A percentile compares a stretch with the other conserved stretches of the same genome.
Conservation (phyloP, 1,140 invertebrate species). For the Helicoverpa zea region DNA sequence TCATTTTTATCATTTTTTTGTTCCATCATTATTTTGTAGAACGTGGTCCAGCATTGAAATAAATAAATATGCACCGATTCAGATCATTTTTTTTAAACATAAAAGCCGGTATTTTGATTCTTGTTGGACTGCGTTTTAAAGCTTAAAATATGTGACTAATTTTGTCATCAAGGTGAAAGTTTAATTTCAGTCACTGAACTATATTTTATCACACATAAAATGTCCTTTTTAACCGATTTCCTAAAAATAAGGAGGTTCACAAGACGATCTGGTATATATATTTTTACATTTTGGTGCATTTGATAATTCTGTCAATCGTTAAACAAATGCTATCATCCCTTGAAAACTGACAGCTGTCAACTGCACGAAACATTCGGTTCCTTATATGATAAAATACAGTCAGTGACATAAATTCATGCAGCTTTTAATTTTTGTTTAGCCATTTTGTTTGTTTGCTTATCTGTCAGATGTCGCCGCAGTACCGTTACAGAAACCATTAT, state of each 20-base stretch:
- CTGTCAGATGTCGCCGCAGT: conserved; percentile 81
- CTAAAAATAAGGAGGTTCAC: no score
- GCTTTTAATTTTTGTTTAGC: conserved; percentile 29
- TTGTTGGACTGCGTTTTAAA: conserved; percentile 1
- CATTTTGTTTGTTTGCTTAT: conserved; percentile 56
- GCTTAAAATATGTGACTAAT: conserved; percentile 43
- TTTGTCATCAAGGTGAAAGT: conserved; percentile 34
- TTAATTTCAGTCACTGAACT: neutral
- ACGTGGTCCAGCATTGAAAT: conserved; percentile 11
- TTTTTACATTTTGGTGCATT: no score
- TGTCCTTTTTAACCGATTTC: no score
- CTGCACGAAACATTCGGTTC: no score
- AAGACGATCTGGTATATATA: no score
- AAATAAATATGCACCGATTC: neutral
- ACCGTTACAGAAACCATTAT: conserved; percentile 82
- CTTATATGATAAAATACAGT: conserved; percentile 23
- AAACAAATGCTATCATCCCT: no score
- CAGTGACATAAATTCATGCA: conserved; percentile 2
- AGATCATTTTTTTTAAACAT: neutral
- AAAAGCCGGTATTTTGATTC: neutral
- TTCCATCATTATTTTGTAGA: neutral
- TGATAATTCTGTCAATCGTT: no score
- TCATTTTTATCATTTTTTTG: conserved; percentile 8
- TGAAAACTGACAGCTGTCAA: no score
- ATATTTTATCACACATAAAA: conserved; percentile 2